These are phyloP conservation scores for Poecilobothrus nobilitatus DNA, from an alignment of 2,888 invertebrate genomes.

Conservation along the genomic window DNA sequence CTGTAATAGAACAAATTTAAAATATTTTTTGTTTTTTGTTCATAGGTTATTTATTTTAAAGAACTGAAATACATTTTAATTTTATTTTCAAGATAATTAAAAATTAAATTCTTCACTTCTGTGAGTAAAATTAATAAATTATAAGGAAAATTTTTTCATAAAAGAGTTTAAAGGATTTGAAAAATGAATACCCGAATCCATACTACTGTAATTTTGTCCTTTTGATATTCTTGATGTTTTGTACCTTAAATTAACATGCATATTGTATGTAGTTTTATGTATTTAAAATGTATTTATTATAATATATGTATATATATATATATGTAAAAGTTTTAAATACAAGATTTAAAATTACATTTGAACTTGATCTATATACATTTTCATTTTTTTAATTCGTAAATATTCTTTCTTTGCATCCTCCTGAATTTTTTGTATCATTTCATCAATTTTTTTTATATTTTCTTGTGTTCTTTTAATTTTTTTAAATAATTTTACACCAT, in stretches of 20 bases:
- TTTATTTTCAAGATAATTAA: no score
- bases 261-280: no score
- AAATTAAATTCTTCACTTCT: no score
- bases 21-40: no score
- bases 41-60: no score
- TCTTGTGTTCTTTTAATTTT: neutral
- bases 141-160: no score
- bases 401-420: neutral
- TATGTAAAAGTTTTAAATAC: no score
- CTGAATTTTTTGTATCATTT: neutral
- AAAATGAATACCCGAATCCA: neutral
- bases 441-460: neutral
- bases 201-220: neutral
- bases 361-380: neutral
- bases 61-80: no score
- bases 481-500: neutral
- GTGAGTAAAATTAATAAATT: no score
- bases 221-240: neutral
- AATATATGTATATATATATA: no score
- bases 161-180: neutral
- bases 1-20: no score
- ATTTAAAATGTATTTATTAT: no score
- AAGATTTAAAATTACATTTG: neutral
- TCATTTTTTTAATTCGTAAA: conserved; percentile 1
- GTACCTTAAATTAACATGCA: neutral